Base-by-base conservation (phyloP, 1,140 invertebrate species). In the Dendrolimus punctatus region DNA sequence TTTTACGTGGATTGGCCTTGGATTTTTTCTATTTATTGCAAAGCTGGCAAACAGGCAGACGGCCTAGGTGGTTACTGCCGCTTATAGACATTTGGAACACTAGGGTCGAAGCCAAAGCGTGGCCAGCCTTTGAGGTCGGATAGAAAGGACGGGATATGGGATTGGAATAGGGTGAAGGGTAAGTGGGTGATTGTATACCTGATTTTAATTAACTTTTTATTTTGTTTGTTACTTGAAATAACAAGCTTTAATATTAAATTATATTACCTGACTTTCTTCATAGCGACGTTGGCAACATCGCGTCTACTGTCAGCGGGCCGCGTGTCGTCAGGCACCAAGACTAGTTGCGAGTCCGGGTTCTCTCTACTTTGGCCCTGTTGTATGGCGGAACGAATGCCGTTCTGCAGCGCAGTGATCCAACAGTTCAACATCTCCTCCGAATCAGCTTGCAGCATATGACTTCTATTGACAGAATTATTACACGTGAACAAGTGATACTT, bases 381-480 rank as follows among this genome's bases (percentile, higher is more conserved):
- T 59, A 95, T 93, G 6, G 95, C 95, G 39, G 92, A 91, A 10
- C 94, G 92, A 64, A 96, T 96, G 6, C 93, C 94, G 66, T 93
- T 91, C 77, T 99, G 96, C 60, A 99, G 87, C 0, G 96, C 94
- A n/a, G 90, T 86, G 6, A 98, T 93, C 98, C 98, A 99, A 5
- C 91, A 88, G 54, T 93, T 90, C 64, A 95, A 94, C 88, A 96
- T 94, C 68, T 96, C 93, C 64, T 98, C 96, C 1, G 95, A 96
- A 73, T 99, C 97, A 2, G 98, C 97, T 92, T 99, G 98, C 2
- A 99, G 88, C 79, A 98, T 95, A 83, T 99, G 98, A 77, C 93
- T 97, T 80, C 96, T 98, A 62, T 0, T 82, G 88, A 53, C 46
- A 46, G 37, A 46, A 49, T 48, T 10, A 47, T 5, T 41, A 50